These are phyloP conservation scores for Chironomus striatipennis DNA, from an alignment of 1,140 invertebrate genomes.

Conservation along the genomic window DNA sequence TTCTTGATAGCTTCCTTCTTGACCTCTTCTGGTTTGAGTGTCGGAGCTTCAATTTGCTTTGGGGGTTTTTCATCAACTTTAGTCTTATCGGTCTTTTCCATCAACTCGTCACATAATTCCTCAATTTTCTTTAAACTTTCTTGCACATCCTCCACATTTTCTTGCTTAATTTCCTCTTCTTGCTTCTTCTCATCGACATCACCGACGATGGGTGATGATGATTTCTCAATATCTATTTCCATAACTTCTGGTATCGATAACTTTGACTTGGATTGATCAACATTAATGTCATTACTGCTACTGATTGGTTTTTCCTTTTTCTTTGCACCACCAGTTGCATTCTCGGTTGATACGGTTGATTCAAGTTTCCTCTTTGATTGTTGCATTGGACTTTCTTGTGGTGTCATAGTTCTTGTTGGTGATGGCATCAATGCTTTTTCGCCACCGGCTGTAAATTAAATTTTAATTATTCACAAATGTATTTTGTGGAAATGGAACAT, in stretches of 20 bases:
- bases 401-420: conserved; percentile 48
- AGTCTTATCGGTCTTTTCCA: conserved; percentile 33
- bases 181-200: conserved; percentile 26
- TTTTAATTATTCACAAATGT: conserved; percentile 11
- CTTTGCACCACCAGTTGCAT: conserved; percentile 44
- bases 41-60: conserved; percentile 28
- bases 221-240: conserved; percentile 33
- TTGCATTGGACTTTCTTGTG: conserved; percentile 36
- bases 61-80: conserved; percentile 27
- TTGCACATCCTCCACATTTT: conserved; percentile 35
- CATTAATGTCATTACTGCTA: conserved; percentile 27
- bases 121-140: conserved; percentile 40
- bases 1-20: conserved; percentile 31
- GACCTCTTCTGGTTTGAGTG: conserved; percentile 32
- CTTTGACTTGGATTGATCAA: conserved; percentile 34
- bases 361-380: conserved; percentile 61
- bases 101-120: conserved; percentile 34
- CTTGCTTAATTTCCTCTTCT: conserved; percentile 31
- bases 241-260: conserved; percentile 37
- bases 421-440: conserved; percentile 46
- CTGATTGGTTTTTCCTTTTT: conserved; percentile 45
- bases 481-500: background rate
- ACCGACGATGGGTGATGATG: conserved; percentile 26
- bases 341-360: conserved; percentile 56
- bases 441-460: conserved; percentile 33